Percentiles rank a stretch among this genome's conserved stretches.
These are phyloP conservation scores for Tachysurus fulvidraco DNA, from an alignment of 2,113 vertebrate species.

Conservation along the genomic window DNA sequence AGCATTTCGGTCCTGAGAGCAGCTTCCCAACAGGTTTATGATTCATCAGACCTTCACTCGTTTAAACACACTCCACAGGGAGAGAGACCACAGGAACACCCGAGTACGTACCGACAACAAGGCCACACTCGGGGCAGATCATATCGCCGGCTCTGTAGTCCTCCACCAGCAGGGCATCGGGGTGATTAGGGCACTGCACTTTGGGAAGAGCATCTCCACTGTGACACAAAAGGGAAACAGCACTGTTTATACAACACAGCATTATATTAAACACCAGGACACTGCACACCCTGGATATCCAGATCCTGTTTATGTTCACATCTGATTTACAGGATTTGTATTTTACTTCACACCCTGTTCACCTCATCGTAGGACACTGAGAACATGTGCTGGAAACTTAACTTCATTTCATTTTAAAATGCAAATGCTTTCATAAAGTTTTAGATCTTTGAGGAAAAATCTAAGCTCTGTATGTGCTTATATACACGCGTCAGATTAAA, in stretches of 20 bases:
- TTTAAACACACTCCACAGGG: neutral
- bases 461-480: no score
- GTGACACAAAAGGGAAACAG: constrained; percentile 4
- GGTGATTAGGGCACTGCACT: constrained; percentile 96
- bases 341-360: neutral
- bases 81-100: neutral
- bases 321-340: constrained; percentile 14
- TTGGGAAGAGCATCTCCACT: constrained; percentile 89
- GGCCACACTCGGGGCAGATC: constrained; percentile 97
- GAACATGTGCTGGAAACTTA: neutral
- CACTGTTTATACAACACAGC: neutral
- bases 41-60: neutral
- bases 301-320: neutral
- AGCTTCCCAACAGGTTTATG: neutral
- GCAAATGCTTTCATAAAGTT: no score
- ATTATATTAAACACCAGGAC: neutral
- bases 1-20: neutral
- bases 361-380: neutral
- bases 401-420: neutral
- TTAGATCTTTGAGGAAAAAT: no score
- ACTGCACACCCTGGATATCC: neutral
- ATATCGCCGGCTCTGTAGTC: constrained; percentile 99
- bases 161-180: constrained; percentile 93
- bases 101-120: constrained; percentile 88
- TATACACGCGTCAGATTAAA: no score